Evolutionary conservation across 1,140 invertebrate genomes (phyloP), one percentile per base, ranked within the genome.

Genomic region (Papilio xuthus): DNA sequence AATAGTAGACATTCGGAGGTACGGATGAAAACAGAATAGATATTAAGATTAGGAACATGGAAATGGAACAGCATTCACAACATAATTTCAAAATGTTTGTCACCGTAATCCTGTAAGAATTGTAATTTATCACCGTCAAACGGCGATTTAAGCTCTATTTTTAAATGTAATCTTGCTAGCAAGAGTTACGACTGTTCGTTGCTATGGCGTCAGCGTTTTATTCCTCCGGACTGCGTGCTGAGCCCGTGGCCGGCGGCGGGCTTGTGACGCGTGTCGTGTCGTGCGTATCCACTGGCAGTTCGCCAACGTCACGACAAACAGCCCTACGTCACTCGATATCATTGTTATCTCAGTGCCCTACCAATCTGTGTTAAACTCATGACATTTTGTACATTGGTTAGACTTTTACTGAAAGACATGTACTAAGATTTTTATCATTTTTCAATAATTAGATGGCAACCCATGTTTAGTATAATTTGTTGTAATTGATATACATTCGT

Each of bases 161-260:
- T 28, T 28, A 67, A 67, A 67, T 67, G 60, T 63, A 32, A 50
- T 28, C 12, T 63, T 28, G 3, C 26, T 63, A 63, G 10, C 23
- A 67, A 67, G 60, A 67, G 60, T 67, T 67, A 67, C 23, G 60
- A 67, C 60, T 28, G 26, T 67, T 67, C 32, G 79, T 80, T 83
- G 73, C 82, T 82, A 86, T 83, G 80, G 82, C 80, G 82, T 83
- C 78, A 84, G 73, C 74, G 77, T 85, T 81, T 82, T 82, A 79
- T 82, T 81, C 77, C 81, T 78, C 78, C 50, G 70, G 56, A 75
- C 44, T 63, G 47, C 44, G 44, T 13, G 18, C n/a, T 53, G 8
- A 60, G 26, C 26, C 60, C 23, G 73, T 60, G 50, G 60, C 73
- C 50, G 47, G 53, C 67, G 47, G 53, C 50, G 12, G 15, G 28